Evolutionary conservation across 1,140 invertebrate species (phyloP), one percentile per base, ranked within the genome.

Genomic region (Eupristina koningsbergeri): DNA sequence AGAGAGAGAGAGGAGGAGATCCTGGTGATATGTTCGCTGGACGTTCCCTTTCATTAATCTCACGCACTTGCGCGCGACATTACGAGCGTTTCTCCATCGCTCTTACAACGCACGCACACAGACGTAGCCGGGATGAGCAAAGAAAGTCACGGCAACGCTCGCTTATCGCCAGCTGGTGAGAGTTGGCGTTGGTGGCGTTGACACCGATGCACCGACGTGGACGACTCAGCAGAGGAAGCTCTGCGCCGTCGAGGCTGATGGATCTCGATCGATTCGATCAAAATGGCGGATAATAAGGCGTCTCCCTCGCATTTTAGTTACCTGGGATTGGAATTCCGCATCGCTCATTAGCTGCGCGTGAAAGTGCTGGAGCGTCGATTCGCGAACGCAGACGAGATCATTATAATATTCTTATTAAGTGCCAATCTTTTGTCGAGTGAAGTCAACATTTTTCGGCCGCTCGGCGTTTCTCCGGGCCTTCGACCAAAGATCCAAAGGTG

Each of bases 351-450:
- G 8, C 41, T 17, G 19, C 22, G 22, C 67, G 67, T 41, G 39
- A 71, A 71, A 71, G 67, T 71, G n/a, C 2, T n/a, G 34, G 3
- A 31, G 31, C 6, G 9, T 3, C 13, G 19, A 26, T 26, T 67
- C 17, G 19, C 15, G 31, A 22, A 5, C 11, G 34, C 31, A 34
- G 36, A n/a, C n/a, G n/a, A 36, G 36, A 67, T 19, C 19, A 67
- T 39, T 36, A 36, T 67, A 36, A 36, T 36, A 67, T 67, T 67
- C 64, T 67, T 67, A 67, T 67, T 67, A 39, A 71, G 36, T n/a
- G 36, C 22, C 22, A 26, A 41, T 71, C 39, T 39, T 71, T 71
- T 9, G 67, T 39, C 7, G 67, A 41, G 15, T 13, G 22, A 7
- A n/a, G n/a, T 39, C 26, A 41, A n/a, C 41, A 71, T 5, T 31